Percentiles rank a stretch among this genome's conserved stretches.
Evolutionary conservation across 1,140 invertebrate genomes (phyloP).

Genomic region (Battus philenor): DNA sequence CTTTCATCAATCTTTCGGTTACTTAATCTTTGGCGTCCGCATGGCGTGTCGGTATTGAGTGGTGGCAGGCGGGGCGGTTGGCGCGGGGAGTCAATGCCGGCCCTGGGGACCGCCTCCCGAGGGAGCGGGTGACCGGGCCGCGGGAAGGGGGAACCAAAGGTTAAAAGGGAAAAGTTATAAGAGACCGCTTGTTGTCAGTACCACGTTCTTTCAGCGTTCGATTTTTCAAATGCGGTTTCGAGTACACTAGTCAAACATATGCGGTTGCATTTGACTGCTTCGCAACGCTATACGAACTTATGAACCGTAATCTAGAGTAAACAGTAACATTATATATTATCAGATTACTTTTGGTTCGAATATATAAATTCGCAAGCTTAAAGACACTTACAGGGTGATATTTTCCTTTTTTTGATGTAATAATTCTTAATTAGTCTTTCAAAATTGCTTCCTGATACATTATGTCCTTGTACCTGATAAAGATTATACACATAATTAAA

Average conservation of each 20-base stretch:
- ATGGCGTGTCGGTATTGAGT: constrained; percentile 72
- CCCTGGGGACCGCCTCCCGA: constrained; percentile 75
- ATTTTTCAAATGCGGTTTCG: constrained; percentile 52
- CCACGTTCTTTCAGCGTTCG: constrained; percentile 55
- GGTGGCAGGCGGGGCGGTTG: constrained; percentile 53
- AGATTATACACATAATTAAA: no score
- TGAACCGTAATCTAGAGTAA: no score
- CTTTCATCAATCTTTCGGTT: constrained; percentile 35
- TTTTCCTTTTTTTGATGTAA: no score
- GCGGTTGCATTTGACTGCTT: constrained; percentile 20
- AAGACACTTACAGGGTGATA: no score
- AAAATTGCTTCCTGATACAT: no score
- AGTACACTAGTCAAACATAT: not conserved
- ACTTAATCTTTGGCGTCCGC: constrained; percentile 67
- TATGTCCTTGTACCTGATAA: no score
- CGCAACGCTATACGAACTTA: no score
- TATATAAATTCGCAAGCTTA: no score
- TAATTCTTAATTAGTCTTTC: no score
- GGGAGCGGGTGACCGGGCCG: constrained; percentile 38
- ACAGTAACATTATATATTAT: no score
- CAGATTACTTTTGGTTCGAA: no score
- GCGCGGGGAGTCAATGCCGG: constrained; percentile 56
- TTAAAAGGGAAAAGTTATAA: constrained; percentile 76
- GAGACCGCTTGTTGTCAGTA: constrained; percentile 71
- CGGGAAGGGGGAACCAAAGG: constrained; percentile 51